A percentile compares a stretch with the other conserved stretches of the same genome.
These are phyloP conservation scores for Serinus canaria DNA, from an alignment of 2,113 vertebrate species.

Conservation along the genomic window DNA sequence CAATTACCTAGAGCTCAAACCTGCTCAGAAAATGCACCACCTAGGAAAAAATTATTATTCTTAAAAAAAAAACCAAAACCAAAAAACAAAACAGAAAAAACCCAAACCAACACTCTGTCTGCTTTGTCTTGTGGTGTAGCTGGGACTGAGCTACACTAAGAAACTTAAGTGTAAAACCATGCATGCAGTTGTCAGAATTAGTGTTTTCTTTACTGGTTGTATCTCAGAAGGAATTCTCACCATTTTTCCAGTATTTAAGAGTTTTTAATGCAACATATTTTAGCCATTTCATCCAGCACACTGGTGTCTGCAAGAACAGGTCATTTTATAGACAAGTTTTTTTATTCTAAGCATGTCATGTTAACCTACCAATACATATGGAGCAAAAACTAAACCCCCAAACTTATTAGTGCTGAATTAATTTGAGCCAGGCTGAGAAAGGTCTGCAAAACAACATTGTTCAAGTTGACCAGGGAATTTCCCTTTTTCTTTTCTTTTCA, in stretches of 20 bases:
- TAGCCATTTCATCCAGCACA: not conserved
- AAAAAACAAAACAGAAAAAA: not conserved
- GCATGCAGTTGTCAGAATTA: not conserved
- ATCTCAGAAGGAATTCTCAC: not conserved
- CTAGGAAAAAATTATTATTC: too few relatives aligned
- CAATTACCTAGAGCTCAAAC: not conserved
- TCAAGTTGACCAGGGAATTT: not conserved
- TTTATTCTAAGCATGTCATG: not conserved
- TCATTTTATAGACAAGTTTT: not conserved
- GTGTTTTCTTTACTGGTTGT: not conserved
- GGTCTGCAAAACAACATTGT: not conserved
- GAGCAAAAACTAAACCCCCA: not conserved
- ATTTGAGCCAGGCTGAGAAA: not conserved
- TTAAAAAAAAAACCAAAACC: not conserved
- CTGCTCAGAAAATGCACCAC: not conserved
- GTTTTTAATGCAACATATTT: not conserved
- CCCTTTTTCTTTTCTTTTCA: not conserved
- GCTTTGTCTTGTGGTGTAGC: not conserved
- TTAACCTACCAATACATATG: not conserved
- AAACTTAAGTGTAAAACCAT: not conserved
- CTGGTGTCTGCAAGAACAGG: not conserved
- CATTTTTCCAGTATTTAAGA: not conserved
- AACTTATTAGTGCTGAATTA: not conserved
- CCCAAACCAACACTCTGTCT: not conserved
- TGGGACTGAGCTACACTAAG: not conserved